Base-by-base conservation (phyloP, 2,797 vertebrate species). In the Oreochromis grahami region DNA sequence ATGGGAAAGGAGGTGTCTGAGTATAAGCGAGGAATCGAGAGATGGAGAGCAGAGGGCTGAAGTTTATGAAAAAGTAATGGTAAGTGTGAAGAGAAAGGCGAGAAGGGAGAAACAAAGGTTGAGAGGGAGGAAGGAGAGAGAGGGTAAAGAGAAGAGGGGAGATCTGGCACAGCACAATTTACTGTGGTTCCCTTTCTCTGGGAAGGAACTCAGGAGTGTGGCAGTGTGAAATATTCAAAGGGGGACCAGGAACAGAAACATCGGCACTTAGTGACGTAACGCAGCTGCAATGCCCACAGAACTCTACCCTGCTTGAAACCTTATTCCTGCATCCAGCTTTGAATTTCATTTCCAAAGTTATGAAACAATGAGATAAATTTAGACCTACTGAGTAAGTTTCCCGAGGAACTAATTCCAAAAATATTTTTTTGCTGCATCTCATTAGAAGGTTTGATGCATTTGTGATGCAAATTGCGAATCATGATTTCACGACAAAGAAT, bases 171-270 rank as follows among this genome's bases (percentile, higher is more conserved):
- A 87, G 88, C 78, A 84, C 84, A 70, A 91, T 94, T 94, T 92
- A 92, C 94, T 87, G 88, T 87, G 88, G 88, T 89, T 91, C 86
- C 85, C 85, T 88, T 90, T 94, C 87, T 91, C 88, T 86, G 34
- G 5, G 85, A 89, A 89, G 87, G 83, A 90, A 88, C 84, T 91
- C 81, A 43, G 84, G 79, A 92, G 92, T 21, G 21, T 72, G 72
- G 86, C 86, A 52, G 77, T 81, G 94, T 94, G 93, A 95, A 94
- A 95, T 94, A 95, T 95, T 95, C 93, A 94, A 91, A 88, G 88
- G 82, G 91, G 83, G 90, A 90, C 88, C 87, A 81, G 85, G 88
- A 91, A 89, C 81, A 87, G 88, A 93, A 91, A 91, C 85, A 86
- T 55, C 53, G 52, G 65, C 87, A 87, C 70, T 50, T 24, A 13